Conservation (phyloP, 2,888 invertebrate species). For the Lochmaea crataegi region DNA sequence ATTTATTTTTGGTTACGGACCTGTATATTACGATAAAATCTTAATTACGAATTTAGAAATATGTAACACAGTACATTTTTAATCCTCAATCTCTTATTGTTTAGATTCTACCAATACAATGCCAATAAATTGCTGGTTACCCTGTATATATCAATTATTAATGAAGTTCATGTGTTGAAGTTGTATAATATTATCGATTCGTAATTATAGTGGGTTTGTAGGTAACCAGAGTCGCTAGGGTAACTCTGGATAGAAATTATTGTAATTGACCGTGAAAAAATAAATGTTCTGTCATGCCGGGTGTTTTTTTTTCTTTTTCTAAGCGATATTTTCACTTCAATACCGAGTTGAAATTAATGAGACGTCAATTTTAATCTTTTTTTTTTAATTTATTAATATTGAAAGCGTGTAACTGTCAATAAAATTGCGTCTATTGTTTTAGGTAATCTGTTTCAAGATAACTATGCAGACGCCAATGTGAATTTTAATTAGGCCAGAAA, state of each 20-base stretch:
- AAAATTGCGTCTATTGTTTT: background rate
- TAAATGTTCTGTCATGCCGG: conserved; percentile 1
- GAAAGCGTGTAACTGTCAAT: background rate
- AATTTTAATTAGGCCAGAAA: conserved; percentile 16
- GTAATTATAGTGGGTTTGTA: conserved; percentile 32
- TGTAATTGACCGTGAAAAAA: background rate
- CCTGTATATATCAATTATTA: conserved; percentile 20
- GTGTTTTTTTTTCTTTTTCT: background rate
- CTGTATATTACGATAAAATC: too few relatives aligned
- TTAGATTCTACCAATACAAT: too few relatives aligned
- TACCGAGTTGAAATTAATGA: too few relatives aligned
- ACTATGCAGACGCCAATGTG: conserved; percentile 9
- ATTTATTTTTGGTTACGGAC: too few relatives aligned
- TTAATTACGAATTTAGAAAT: too few relatives aligned
- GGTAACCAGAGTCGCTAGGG: conserved; percentile 26
- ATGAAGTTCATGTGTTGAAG: conserved; percentile 20
- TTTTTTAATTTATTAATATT: background rate
- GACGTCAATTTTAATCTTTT: background rate
- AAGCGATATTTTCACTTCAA: background rate
- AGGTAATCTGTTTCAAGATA: conserved; percentile 19
- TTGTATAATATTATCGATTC: conserved; percentile 13
- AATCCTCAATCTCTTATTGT: too few relatives aligned
- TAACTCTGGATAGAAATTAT: conserved; percentile 17
- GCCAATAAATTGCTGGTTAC: too few relatives aligned
- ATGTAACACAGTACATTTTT: too few relatives aligned